Conservation (phyloP, 2,797 vertebrate genomes). For the Molossus alvarezi region DNA sequence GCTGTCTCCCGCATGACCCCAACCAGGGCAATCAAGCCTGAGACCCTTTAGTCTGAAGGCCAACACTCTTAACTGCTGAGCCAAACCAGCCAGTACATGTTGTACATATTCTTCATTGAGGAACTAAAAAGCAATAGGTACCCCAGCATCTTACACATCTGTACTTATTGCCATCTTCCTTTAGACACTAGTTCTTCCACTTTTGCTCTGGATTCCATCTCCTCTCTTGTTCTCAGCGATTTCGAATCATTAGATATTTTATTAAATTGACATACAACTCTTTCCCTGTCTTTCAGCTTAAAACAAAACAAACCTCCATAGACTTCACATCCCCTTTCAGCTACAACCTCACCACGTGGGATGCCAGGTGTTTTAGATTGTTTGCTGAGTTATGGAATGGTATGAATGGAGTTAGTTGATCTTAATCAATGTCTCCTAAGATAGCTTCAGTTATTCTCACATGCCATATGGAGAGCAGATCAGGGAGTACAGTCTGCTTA, state of each 20-base stretch:
- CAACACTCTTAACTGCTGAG: no score
- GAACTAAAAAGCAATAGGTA: slow-evolving; percentile 41
- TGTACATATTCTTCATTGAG: slow-evolving; percentile 15
- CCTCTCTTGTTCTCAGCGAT: slow-evolving; percentile 50
- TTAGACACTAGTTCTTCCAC: slow-evolving; percentile 64
- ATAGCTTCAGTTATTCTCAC: slow-evolving; percentile 58
- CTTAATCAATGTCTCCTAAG: slow-evolving; percentile 11
- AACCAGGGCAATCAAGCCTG: no score
- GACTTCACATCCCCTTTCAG: slow-evolving; percentile 20
- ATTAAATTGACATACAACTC: slow-evolving; percentile 19
- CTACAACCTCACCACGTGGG: not conserved
- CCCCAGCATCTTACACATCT: not conserved
- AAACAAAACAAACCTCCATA: slow-evolving; percentile 34
- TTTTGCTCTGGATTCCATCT: slow-evolving; percentile 31
- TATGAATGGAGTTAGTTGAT: slow-evolving; percentile 58
- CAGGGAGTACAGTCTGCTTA: not conserved
- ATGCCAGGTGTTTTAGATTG: slow-evolving; percentile 54
- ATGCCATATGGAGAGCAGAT: not conserved
- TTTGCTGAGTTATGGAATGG: slow-evolving; percentile 50
- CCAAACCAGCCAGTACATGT: not conserved
- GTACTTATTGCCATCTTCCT: slow-evolving; percentile 40
- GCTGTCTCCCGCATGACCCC: no score
- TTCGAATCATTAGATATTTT: slow-evolving; percentile 52
- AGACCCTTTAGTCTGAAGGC: no score
- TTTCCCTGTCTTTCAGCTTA: slow-evolving; percentile 53